Conservation (phyloP, 2,888 invertebrate genomes). For the Cactoblastis cactorum region DNA sequence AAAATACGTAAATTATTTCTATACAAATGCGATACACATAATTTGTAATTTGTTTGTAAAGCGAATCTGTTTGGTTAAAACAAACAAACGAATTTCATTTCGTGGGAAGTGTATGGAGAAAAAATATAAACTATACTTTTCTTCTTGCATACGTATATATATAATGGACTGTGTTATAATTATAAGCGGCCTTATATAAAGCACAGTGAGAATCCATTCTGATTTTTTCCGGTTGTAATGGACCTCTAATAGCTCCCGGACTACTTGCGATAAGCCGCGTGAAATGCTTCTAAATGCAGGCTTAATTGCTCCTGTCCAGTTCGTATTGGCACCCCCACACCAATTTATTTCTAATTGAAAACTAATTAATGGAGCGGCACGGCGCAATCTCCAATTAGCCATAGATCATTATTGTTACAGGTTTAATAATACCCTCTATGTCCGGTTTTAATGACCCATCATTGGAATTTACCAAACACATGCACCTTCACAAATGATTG, state of each 20-base stretch:
- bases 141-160: not conserved
- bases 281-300: conserved; percentile 35
- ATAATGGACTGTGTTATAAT: not conserved
- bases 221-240: conserved; percentile 13
- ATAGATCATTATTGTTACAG: conserved; percentile 42
- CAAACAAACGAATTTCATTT: no score
- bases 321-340: conserved; percentile 36
- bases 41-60: no score
- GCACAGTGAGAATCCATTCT: not conserved
- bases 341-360: conserved; percentile 57
- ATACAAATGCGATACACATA: no score
- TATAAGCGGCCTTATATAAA: not conserved
- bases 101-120: no score
- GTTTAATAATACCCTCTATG: conserved; percentile 29
- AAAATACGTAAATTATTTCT: no score
- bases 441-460: conserved; percentile 32
- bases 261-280: conserved; percentile 33
- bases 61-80: no score
- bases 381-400: conserved; percentile 47
- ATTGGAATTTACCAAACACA: conserved; percentile 33
- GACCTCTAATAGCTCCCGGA: conserved; percentile 28
- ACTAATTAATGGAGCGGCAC: conserved; percentile 43
- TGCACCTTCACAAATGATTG: conserved; percentile 24
- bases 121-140: no score
- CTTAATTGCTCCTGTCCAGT: conserved; percentile 47